Evolutionary conservation across 2,797 vertebrate genomes (phyloP).

Genomic region (Pseudocheirus occidentalis): DNA sequence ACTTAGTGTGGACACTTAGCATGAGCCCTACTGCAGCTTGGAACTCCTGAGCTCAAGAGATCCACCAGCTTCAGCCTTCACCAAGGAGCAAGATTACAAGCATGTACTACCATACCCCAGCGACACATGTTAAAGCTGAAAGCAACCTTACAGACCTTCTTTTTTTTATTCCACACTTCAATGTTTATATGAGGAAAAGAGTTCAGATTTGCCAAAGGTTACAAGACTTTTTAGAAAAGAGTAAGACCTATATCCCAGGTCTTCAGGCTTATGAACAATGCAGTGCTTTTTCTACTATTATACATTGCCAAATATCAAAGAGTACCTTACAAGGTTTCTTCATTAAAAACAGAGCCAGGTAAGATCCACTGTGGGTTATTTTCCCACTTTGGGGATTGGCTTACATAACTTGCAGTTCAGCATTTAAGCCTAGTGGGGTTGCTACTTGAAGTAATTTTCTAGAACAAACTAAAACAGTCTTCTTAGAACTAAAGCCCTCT

Average conservation of each 20-base stretch:
- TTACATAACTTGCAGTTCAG: accelerated
- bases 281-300: background rate
- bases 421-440: too few relatives aligned
- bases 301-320: background rate
- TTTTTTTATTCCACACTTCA: background rate
- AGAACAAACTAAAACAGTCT: background rate
- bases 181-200: background rate
- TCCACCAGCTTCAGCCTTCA: background rate
- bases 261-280: background rate
- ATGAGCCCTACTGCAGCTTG: background rate
- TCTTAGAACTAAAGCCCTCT: background rate
- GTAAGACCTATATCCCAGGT: background rate
- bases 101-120: background rate
- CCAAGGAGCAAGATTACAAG: background rate
- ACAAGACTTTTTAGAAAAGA: background rate
- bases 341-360: background rate
- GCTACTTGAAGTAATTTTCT: background rate
- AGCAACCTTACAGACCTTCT: background rate
- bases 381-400: background rate
- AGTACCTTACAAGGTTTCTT: background rate
- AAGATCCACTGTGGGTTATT: background rate
- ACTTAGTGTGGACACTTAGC: background rate
- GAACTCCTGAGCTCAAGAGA: background rate
- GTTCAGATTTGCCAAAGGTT: background rate
- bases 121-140: background rate